These are phyloP conservation scores for Dynastes tityus DNA, from an alignment of 2,888 invertebrate genomes.

Conservation along the genomic window DNA sequence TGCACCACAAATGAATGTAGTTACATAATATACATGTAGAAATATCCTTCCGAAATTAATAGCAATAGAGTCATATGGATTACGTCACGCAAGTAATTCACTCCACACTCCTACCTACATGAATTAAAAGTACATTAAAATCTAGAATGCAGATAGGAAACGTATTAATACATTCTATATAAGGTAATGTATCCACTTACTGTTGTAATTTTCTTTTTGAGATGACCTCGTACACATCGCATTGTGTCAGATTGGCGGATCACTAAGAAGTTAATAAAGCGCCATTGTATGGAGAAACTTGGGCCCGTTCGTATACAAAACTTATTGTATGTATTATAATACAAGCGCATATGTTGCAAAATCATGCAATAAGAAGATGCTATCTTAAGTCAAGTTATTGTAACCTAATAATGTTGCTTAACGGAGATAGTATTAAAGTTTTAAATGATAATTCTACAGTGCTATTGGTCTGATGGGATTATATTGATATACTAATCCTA, in stretches of 20 bases:
- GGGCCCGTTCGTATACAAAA: background rate
- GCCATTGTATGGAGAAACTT: background rate
- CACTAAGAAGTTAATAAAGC: constrained; percentile 8
- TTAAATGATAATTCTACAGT: background rate
- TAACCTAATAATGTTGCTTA: constrained; percentile 18
- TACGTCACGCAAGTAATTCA: too few relatives aligned
- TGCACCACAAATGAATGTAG: too few relatives aligned
- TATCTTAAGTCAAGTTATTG: constrained; percentile 22
- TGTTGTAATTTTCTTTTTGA: too few relatives aligned
- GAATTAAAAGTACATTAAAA: too few relatives aligned
- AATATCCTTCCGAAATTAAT: too few relatives aligned
- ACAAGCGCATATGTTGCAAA: constrained; percentile 16
- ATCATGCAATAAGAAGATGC: constrained; percentile 16
- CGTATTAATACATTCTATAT: background rate
- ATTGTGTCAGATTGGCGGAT: background rate
- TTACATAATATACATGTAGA: too few relatives aligned
- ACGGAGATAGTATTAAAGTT: constrained; percentile 3
- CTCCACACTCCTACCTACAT: too few relatives aligned
- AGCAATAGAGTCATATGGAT: too few relatives aligned
- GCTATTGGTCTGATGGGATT: background rate
- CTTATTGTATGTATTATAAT: background rate
- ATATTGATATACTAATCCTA: too few relatives aligned
- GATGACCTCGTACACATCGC: too few relatives aligned
- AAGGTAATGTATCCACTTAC: too few relatives aligned
- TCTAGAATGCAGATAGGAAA: too few relatives aligned